Base-by-base conservation (phyloP, 2,113 vertebrate species). In the Elephas maximus region DNA sequence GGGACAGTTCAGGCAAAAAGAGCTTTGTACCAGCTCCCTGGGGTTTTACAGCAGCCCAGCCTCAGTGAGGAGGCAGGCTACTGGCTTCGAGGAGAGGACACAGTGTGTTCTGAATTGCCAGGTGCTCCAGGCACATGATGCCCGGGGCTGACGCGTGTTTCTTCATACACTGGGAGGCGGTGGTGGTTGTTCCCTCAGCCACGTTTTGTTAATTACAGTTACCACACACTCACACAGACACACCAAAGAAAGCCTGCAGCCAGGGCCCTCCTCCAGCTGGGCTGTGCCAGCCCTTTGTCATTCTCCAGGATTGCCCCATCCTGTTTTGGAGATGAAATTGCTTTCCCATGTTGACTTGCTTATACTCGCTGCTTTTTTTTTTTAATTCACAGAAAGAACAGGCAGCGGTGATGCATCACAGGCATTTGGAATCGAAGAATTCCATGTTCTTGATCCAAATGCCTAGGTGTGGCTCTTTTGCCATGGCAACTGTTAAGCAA, bases 401-500 rank as follows among this genome's bases (percentile, higher is more conserved):
- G 91, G 85, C 69, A 94, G 26, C 81, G 77, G 51, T 20, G 18
- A 91, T 85, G 73, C 20, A 20, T 81, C 71, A 57, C 28, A 96
- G 84, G 80, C 80, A 57, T 97, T 81, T 88, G 90, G 62, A 80
- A 88, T 94, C 95, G 88, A 73, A 95, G 85, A 95, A 86, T 90
- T 97, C 87, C 60, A 17, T 37, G n/a, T 88, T 97, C 92, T 96
- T 87, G 78, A 83, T 96, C 93, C 90, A 96, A 69, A 90, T 90
- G 53, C 44, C n/a, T 85, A 95, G 96, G 93, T 90, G 91, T 96
- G 95, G 90, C 73, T 67, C 28, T 53, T 94, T 90, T 91, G 91
- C 95, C 94, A 84, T 94, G 81, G 71, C 73, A 91, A 86, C 94
- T 51, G 20, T 78, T 94, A 76, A 82, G 77, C 88, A 83, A 97